phyloP scores from a whole-genome alignment of 2,888 invertebrate species.

The Pheosia tremula region DNA sequence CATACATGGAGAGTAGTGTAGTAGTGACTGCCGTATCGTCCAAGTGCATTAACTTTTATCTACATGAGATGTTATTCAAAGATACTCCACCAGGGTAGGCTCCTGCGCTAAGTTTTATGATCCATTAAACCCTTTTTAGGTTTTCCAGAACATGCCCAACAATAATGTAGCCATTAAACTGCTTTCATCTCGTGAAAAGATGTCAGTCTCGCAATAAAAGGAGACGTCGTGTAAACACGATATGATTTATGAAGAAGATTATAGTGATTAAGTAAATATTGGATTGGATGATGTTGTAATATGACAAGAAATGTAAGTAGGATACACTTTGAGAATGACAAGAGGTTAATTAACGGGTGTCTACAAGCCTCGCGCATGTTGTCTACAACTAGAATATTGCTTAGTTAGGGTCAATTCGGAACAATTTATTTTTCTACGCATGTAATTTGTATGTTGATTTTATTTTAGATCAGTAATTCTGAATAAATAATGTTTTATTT shows the following conservation, averaged over 20 bases:
- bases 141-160: not conserved
- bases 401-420: too few species aligned
- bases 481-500: too few species aligned
- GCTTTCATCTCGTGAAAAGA: not conserved
- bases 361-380: too few species aligned
- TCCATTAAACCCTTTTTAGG: not conserved
- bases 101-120: slow-evolving; percentile 1
- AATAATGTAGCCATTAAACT: not conserved
- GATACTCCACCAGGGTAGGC: not conserved
- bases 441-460: too few species aligned
- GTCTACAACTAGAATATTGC: too few species aligned
- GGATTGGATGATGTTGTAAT: too few species aligned
- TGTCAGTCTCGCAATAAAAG: slow-evolving; percentile 11
- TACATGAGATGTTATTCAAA: not conserved
- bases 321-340: too few species aligned
- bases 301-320: too few species aligned
- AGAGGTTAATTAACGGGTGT: too few species aligned
- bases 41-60: not conserved
- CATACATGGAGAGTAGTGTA: too few species aligned
- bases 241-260: not conserved
- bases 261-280: not conserved
- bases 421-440: too few species aligned
- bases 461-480: too few species aligned
- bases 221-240: not conserved
- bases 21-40: not conserved